Percentiles rank a stretch among this genome's conserved stretches.
phyloP scores from a whole-genome alignment of 2,113 vertebrate genomes.

The Dermatemys mawii region DNA sequence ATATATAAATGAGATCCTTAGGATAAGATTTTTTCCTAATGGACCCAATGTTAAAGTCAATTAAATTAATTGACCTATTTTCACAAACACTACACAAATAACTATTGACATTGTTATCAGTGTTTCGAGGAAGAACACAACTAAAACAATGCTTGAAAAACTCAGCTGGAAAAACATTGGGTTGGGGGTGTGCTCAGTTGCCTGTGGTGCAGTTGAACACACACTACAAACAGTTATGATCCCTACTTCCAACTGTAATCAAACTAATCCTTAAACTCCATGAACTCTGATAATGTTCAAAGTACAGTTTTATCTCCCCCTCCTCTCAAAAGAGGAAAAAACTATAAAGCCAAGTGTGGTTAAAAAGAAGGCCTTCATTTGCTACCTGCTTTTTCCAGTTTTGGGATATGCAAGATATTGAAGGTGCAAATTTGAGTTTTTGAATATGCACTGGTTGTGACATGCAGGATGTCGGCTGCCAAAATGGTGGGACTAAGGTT shows the following conservation, averaged over 20 bases:
- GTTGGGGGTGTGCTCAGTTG: background rate
- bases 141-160: conserved; percentile 20
- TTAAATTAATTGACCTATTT: background rate
- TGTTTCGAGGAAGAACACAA: conserved; percentile 1
- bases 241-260: background rate
- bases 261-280: conserved; percentile 8
- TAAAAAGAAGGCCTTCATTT: background rate
- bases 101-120: background rate
- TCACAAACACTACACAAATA: background rate
- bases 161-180: background rate
- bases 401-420: background rate
- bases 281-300: conserved; percentile 1
- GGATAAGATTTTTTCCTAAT: background rate
- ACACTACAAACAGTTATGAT: background rate
- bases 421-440: background rate
- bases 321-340: background rate
- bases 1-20: background rate
- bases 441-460: background rate
- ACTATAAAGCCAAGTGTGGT: background rate
- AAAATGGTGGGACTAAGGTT: background rate
- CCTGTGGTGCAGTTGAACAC: background rate
- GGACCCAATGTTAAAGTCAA: background rate
- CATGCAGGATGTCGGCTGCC: background rate
- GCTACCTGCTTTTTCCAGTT: background rate
- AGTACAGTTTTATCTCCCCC: background rate